These are phyloP conservation scores for Tuberolachnus salignus DNA, from an alignment of 2,888 invertebrate species.

Conservation along the genomic window DNA sequence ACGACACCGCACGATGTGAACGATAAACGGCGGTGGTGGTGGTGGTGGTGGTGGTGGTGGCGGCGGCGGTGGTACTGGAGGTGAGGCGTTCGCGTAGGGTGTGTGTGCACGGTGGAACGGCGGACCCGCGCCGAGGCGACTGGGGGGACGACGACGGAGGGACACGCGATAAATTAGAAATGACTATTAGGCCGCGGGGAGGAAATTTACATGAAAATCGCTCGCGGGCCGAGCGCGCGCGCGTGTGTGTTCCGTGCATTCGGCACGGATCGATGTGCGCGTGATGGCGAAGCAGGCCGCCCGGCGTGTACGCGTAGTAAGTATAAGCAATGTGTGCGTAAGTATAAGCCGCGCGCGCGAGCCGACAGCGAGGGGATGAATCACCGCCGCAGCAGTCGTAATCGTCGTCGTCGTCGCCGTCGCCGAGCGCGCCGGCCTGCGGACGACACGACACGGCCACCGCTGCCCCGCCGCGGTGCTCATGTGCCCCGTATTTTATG, in stretches of 20 bases:
- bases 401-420: not conserved
- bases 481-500: slow-evolving; percentile 10
- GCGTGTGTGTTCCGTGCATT: slow-evolving; percentile 31
- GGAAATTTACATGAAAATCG: slow-evolving; percentile 55
- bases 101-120: not conserved
- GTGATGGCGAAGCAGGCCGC: slow-evolving; percentile 1
- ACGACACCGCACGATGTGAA: not conserved
- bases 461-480: not conserved
- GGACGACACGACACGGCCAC: slow-evolving; percentile 39
- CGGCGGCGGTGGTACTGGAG: not conserved
- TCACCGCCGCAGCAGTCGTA: slow-evolving; percentile 10
- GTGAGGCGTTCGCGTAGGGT: not conserved
- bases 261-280: slow-evolving; percentile 42
- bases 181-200: slow-evolving; percentile 45
- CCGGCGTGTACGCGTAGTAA: not conserved
- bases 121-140: not conserved
- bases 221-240: not conserved
- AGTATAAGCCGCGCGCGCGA: slow-evolving; percentile 47
- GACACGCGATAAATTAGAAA: slow-evolving; percentile 50
- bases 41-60: not conserved
- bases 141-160: not conserved
- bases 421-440: slow-evolving; percentile 39
- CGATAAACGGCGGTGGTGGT: not conserved
- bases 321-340: slow-evolving; percentile 9
- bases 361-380: slow-evolving; percentile 6